Percentiles rank a stretch among this genome's conserved stretches.
phyloP scores from a whole-genome alignment of 2,113 vertebrate species.

The Dasyurus viverrinus region DNA sequence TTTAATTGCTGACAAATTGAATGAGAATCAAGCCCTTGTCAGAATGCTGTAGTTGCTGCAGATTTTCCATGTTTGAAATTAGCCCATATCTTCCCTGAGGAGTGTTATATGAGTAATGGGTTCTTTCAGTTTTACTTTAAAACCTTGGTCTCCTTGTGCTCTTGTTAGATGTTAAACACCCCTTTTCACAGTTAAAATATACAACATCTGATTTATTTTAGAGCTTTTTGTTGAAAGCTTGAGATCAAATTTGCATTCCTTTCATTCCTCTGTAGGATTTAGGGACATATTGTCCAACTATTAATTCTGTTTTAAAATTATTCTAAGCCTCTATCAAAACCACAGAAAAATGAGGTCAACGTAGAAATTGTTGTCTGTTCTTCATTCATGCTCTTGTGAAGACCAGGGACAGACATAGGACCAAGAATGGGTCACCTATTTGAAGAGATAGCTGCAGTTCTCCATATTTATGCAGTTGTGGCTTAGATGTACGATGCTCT shows the following conservation, averaged over 20 bases:
- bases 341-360: background rate
- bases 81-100: accelerated
- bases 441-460: too few relatives aligned
- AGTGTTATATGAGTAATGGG: background rate
- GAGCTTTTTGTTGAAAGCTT: background rate
- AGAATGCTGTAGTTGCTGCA: background rate
- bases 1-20: background rate
- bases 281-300: background rate
- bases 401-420: background rate
- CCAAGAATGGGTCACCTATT: background rate
- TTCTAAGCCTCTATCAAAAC: background rate
- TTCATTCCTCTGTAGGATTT: background rate
- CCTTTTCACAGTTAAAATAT: background rate
- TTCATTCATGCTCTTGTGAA: background rate
- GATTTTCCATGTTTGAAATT: background rate
- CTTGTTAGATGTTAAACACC: background rate
- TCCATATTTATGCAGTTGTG: background rate
- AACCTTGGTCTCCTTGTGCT: background rate
- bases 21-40: background rate
- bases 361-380: background rate
- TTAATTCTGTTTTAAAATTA: background rate
- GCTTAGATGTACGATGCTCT: background rate
- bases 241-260: background rate
- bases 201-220: background rate
- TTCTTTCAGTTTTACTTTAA: background rate